A percentile compares a stretch with the other conserved stretches of the same genome.
Evolutionary conservation across 2,797 vertebrate species (phyloP).

Genomic region (Danio albolineatus): DNA sequence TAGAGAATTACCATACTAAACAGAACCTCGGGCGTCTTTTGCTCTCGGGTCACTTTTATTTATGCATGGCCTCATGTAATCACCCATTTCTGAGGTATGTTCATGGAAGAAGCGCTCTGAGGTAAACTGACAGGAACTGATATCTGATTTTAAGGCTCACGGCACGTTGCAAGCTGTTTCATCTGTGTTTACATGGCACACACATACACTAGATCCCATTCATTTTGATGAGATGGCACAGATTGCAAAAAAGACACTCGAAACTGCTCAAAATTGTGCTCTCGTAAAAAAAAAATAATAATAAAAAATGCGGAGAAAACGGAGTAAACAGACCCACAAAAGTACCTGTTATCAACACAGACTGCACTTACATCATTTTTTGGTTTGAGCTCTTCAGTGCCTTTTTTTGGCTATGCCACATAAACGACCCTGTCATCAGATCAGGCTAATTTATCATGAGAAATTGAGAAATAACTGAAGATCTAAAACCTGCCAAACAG

Average conservation of each 20-base stretch:
- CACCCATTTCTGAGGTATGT: slow-evolving; percentile 48
- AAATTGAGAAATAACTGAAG: slow-evolving; percentile 69
- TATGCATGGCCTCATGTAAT: slow-evolving; percentile 44
- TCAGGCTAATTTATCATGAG: slow-evolving; percentile 73
- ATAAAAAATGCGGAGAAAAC: background rate
- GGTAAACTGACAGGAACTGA: slow-evolving; percentile 49
- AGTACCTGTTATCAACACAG: slow-evolving; percentile 5
- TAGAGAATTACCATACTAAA: slow-evolving; percentile 49
- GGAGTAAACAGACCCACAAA: slow-evolving; percentile 8
- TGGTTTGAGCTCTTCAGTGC: slow-evolving; percentile 52
- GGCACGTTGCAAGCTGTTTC: slow-evolving; percentile 37
- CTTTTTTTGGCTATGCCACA: slow-evolving; percentile 56
- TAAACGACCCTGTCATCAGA: slow-evolving; percentile 52
- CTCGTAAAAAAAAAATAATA: slow-evolving; percentile 44
- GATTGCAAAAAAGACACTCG: slow-evolving; percentile 26
- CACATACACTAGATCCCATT: slow-evolving; percentile 43
- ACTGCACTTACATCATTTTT: slow-evolving; percentile 50
- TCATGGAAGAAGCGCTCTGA: slow-evolving; percentile 38
- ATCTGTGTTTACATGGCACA: slow-evolving; percentile 48
- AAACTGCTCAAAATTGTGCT: slow-evolving; percentile 33
- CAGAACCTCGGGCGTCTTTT: slow-evolving; percentile 26
- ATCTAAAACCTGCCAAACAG: slow-evolving; percentile 60
- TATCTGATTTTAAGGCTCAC: slow-evolving; percentile 46
- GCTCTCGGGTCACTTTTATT: slow-evolving; percentile 51
- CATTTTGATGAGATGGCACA: slow-evolving; percentile 28